A percentile compares a stretch with the other conserved stretches of the same genome.
Conservation (phyloP, 2,113 vertebrate genomes). For the Cairina moschata region DNA sequence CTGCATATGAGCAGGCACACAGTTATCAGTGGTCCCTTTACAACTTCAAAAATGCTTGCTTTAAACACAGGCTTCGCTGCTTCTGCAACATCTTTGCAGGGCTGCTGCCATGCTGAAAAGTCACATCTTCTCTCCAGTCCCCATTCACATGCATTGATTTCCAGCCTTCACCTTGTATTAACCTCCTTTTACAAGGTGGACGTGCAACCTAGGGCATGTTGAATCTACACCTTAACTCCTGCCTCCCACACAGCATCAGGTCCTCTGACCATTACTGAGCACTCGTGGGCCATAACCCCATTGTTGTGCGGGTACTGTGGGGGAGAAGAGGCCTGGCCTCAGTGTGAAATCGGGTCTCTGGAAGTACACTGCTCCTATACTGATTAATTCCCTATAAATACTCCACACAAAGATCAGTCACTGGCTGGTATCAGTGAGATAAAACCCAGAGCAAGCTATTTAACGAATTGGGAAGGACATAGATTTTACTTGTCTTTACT, state of each 20-base stretch:
- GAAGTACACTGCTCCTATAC: background rate
- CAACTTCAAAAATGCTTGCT: background rate
- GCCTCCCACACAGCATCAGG: background rate
- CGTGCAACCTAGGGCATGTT: background rate
- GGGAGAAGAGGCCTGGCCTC: background rate
- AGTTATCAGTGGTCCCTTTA: background rate
- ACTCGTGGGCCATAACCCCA: background rate
- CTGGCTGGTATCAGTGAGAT: background rate
- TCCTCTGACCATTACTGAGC: background rate
- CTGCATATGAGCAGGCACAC: rapidly evolving
- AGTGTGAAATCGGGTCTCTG: background rate
- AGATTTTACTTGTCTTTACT: background rate
- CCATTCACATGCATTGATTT: background rate
- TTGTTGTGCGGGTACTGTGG: background rate
- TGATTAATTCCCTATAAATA: background rate
- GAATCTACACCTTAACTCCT: background rate
- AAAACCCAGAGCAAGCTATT: background rate
- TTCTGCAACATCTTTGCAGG: background rate
- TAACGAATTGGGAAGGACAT: background rate
- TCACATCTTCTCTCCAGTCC: background rate
- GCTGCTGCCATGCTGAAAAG: background rate
- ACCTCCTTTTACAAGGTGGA: background rate
- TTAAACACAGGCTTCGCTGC: background rate
- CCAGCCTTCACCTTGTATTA: background rate
- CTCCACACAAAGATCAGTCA: background rate